Base-by-base conservation (phyloP, 2,113 vertebrate genomes). In the Rissa tridactyla region DNA sequence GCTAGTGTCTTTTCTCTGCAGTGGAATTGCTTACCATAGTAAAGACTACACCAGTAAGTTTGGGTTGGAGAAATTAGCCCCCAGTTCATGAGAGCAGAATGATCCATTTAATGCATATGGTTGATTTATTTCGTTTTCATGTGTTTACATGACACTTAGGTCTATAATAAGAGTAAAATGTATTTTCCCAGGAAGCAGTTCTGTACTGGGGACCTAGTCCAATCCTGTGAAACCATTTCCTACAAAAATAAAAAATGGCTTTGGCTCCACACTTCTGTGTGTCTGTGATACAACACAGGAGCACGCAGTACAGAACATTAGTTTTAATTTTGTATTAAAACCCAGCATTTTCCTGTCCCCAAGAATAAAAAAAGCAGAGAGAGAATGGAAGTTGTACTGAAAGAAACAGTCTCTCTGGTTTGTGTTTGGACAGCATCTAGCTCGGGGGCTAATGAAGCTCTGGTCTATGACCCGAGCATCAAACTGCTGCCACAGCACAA, bases 401-500 rank as follows among this genome's bases (percentile, higher is more conserved):
- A 82, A 73, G n/a, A 54, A 69, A 15, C 42, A 32, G 32, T 58
- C 42, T 85, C 54, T 86, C 65, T 55, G 38, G 47, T 92, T 96
- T 90, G 42, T 92, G 11, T 94, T 93, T 92, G 68, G 46, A 65
- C 64, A 92, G n/a, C 64, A 83, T 90, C 20, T 95, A 66, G 88
- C 92, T 90, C 0, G 0, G 26, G 79, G 94, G 82, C 88, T 93
- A 88, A 86, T 83, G 92, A 88, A 81, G 64, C 82, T 88, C 62
- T 83, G 82, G 76, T 94, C 88, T 90, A 3, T 94, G 88, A 93
- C 85, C 90, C 2, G 0, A 92, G 73, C 54, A 77, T 77, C 54
- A 91, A 86, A 91, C 54, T 94, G 84, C 94, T 96, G 86, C 61
- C 72, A 51, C 77, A 93, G 94, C 92, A 96, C 85, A 96, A 92